These are phyloP conservation scores for Amphiprion percula DNA, from an alignment of 2,113 vertebrate genomes.

Conservation along the genomic window DNA sequence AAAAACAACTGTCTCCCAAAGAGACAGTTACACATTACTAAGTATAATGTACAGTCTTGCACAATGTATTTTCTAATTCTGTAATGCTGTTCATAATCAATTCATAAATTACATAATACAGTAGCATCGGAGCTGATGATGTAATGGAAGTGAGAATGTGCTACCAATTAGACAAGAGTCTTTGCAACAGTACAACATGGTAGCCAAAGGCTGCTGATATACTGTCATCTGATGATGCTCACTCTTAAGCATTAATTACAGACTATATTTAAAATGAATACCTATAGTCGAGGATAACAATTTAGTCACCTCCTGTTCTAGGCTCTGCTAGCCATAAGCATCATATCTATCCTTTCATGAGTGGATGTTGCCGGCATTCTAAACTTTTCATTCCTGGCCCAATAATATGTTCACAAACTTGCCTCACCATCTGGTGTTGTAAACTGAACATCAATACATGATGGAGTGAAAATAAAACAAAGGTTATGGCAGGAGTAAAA, in stretches of 20 bases:
- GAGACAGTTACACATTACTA: no score
- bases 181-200: no score
- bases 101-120: not conserved
- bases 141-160: not conserved
- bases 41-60: not conserved
- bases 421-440: not conserved
- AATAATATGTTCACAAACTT: not conserved
- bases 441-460: slow-evolving; percentile 9
- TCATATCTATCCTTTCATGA: not conserved
- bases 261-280: not conserved
- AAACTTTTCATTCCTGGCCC: not conserved
- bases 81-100: not conserved
- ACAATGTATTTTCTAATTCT: not conserved
- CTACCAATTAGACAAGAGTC: not conserved
- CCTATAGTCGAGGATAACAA: not conserved
- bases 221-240: no score
- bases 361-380: not conserved
- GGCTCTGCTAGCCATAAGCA: not conserved
- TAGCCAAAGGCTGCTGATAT: no score
- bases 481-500: not conserved
- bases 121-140: not conserved
- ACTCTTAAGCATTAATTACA: no score
- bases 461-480: slow-evolving; percentile 13
- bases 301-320: not conserved
- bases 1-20: not conserved